These are phyloP conservation scores for Amia ocellicauda DNA, from an alignment of 2,113 vertebrate genomes.

Conservation along the genomic window DNA sequence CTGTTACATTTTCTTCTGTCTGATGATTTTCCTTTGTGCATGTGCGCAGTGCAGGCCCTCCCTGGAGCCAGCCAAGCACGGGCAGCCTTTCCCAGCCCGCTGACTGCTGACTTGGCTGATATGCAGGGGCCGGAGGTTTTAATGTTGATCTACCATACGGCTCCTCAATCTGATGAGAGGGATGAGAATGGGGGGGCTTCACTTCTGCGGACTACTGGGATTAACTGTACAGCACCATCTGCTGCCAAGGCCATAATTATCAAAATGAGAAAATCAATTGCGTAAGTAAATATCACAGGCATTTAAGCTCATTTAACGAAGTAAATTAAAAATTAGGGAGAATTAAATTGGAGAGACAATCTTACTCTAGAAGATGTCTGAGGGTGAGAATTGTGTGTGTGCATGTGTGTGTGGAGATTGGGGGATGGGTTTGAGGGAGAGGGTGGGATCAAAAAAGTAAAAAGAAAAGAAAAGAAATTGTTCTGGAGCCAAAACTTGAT, in stretches of 20 bases:
- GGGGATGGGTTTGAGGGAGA: too few species aligned
- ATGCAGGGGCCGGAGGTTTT: slow-evolving; percentile 47
- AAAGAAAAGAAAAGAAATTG: too few species aligned
- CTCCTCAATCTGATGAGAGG: slow-evolving; percentile 28
- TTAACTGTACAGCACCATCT: slow-evolving; percentile 59
- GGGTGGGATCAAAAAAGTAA: too few species aligned
- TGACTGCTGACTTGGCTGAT: slow-evolving; percentile 58
- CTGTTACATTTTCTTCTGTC: too few species aligned
- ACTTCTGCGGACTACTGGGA: slow-evolving; percentile 44
- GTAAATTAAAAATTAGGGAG: slow-evolving; percentile 42
- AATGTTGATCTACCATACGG: slow-evolving; percentile 24
- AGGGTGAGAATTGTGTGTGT: too few species aligned
- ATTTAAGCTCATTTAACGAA: slow-evolving; percentile 43
- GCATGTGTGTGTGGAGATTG: too few species aligned
- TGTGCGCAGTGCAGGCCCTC: slow-evolving; percentile 1
- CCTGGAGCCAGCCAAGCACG: slow-evolving; percentile 16
- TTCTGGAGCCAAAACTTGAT: too few species aligned
- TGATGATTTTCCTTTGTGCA: background rate
- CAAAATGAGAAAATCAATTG: slow-evolving; percentile 53
- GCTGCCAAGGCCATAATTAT: slow-evolving; percentile 56
- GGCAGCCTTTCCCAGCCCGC: slow-evolving; percentile 20
- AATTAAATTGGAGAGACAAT: slow-evolving; percentile 32
- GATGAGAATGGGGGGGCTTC: slow-evolving; percentile 28
- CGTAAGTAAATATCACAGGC: slow-evolving; percentile 51
- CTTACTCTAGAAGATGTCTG: slow-evolving; percentile 34